phyloP scores from a whole-genome alignment of 1,140 invertebrate species.

The Antheraea pernyi region DNA sequence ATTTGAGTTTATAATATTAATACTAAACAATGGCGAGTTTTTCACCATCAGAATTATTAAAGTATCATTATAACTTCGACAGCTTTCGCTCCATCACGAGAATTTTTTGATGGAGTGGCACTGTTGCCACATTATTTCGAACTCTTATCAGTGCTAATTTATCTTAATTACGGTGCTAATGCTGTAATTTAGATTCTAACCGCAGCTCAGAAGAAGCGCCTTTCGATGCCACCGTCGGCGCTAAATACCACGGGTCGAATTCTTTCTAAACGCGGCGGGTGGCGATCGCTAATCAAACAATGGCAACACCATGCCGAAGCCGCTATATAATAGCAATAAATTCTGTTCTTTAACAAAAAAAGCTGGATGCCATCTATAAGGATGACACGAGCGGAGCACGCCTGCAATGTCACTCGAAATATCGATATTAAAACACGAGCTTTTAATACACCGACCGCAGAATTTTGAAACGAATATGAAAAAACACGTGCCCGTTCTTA shows the following conservation, averaged over 20 bases:
- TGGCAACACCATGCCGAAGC: conserved; percentile 45
- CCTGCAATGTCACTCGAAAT: conserved; percentile 44
- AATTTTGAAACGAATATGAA: conserved; percentile 25
- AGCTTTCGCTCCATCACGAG: not conserved
- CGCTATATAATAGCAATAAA: conserved; percentile 38
- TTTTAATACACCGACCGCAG: conserved; percentile 32
- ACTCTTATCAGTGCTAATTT: conserved; percentile 69
- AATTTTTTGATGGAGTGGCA: conserved; percentile 31
- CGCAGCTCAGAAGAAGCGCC: conserved; percentile 54
- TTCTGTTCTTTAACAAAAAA: conserved; percentile 46
- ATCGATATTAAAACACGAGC: conserved; percentile 39
- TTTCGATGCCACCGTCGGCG: conserved; percentile 65
- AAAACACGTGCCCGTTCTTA: conserved; percentile 40
- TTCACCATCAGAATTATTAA: not conserved
- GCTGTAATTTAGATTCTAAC: conserved; percentile 69
- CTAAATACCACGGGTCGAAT: conserved; percentile 60
- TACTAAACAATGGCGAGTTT: not conserved
- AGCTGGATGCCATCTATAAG: conserved; percentile 18
- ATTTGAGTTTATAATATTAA: not conserved
- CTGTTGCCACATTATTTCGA: conserved; percentile 55
- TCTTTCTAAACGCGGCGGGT: conserved; percentile 48
- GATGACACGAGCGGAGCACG: conserved; percentile 46
- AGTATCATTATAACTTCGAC: not conserved
- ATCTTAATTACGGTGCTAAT: conserved; percentile 75
- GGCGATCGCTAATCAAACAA: conserved; percentile 66